Evolutionary conservation across 2,113 vertebrate genomes (phyloP).

Genomic region (Emydocephalus ijimae): DNA sequence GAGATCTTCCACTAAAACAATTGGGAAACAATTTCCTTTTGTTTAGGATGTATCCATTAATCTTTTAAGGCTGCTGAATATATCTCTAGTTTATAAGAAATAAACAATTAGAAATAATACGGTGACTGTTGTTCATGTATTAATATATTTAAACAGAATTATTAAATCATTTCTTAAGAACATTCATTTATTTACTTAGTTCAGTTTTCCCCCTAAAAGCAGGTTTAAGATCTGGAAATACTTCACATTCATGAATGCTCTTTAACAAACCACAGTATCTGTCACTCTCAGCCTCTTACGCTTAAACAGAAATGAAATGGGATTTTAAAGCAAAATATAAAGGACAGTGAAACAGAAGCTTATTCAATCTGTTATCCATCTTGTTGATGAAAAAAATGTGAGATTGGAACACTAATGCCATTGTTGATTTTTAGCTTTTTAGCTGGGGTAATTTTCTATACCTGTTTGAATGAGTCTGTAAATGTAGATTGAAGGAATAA

Average conservation of each 20-base stretch:
- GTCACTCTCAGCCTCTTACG: slow-evolving; percentile 28
- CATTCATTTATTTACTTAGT: slow-evolving; percentile 13
- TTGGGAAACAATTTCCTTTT: not conserved
- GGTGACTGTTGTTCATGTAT: not conserved
- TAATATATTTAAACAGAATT: not conserved
- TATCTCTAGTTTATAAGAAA: not conserved
- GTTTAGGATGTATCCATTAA: not conserved
- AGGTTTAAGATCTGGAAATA: slow-evolving; percentile 29
- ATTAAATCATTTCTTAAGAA: not conserved
- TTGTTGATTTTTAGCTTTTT: slow-evolving; percentile 55
- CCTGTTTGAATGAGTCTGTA: slow-evolving; percentile 57
- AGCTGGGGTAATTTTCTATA: slow-evolving; percentile 33
- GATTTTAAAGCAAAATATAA: slow-evolving; percentile 45
- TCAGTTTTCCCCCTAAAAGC: not conserved
- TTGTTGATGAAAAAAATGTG: slow-evolving; percentile 29
- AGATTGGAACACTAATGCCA: slow-evolving; percentile 54
- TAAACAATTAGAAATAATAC: not conserved
- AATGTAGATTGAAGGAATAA: slow-evolving; percentile 53
- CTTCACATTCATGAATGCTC: slow-evolving; percentile 26
- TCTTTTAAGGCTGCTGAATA: not conserved
- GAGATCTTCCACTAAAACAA: not conserved
- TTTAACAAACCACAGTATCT: slow-evolving; percentile 17
- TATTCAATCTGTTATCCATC: slow-evolving; percentile 43
- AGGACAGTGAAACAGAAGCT: slow-evolving; percentile 54
- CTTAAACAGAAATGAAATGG: slow-evolving; percentile 35